These are phyloP conservation scores for Cryptotis parvus DNA, from an alignment of 2,113 vertebrate species.

Conservation along the genomic window DNA sequence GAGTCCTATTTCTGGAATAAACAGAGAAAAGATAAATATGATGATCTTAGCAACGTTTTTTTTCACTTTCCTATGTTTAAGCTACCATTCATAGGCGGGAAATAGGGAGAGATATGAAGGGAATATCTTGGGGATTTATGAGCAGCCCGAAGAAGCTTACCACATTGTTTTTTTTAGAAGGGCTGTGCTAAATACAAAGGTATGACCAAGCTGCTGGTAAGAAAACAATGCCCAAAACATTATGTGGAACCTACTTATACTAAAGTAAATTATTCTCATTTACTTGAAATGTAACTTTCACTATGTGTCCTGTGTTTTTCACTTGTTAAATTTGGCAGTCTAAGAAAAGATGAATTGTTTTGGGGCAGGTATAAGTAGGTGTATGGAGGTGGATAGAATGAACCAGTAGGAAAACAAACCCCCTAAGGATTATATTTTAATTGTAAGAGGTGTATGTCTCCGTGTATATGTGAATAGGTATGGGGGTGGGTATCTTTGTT, in stretches of 20 bases:
- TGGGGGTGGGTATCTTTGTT: background rate
- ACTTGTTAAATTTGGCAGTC: background rate
- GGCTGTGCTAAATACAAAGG: conserved; percentile 69
- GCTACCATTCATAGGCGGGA: conserved; percentile 30
- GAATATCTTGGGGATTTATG: background rate
- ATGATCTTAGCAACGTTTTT: conserved; percentile 54
- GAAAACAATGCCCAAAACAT: conserved; percentile 61
- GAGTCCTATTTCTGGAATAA: conserved; percentile 88
- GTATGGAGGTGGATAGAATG: too few species aligned
- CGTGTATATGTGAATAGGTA: background rate
- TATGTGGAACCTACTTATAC: background rate
- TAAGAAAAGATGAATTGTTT: background rate
- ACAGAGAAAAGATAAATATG: conserved; percentile 81
- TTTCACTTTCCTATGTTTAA: background rate
- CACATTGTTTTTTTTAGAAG: conserved; percentile 82
- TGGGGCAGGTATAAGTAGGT: background rate
- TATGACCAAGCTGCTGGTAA: conserved; percentile 52
- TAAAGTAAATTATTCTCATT: background rate
- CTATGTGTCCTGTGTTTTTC: background rate
- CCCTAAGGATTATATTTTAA: background rate
- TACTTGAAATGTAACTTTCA: conserved; percentile 17
- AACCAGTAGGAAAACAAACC: background rate
- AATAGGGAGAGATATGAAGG: conserved; percentile 58
- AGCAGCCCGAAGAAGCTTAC: conserved; percentile 67
- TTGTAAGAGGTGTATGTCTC: background rate